Conservation (phyloP, 1,140 invertebrate genomes). For the Heliothis virescens region DNA sequence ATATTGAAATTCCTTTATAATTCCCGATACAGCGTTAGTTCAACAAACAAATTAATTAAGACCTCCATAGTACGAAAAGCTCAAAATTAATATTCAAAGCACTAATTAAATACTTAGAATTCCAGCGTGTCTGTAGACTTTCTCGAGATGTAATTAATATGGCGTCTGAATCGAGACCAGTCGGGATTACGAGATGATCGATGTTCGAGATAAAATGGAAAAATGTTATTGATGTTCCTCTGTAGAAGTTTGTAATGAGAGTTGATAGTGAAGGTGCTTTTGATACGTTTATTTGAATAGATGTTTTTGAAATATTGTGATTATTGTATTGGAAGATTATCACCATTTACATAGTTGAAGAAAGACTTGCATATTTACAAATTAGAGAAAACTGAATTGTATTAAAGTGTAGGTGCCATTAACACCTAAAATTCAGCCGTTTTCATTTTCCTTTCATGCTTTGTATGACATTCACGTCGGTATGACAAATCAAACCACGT, state of each 20-base stretch:
- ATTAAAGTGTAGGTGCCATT: too few relatives aligned
- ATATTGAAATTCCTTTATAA: neutral
- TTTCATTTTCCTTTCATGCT: too few relatives aligned
- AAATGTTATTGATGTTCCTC: slow-evolving; percentile 8
- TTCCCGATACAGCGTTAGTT: neutral
- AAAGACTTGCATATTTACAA: too few relatives aligned
- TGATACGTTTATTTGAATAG: neutral
- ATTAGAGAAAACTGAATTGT: neutral
- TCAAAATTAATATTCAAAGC: neutral
- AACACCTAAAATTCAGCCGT: too few relatives aligned
- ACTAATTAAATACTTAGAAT: slow-evolving; percentile 15
- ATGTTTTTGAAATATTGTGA: neutral
- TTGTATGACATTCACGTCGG: too few relatives aligned
- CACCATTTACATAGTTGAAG: too few relatives aligned
- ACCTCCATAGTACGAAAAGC: neutral
- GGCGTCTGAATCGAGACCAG: neutral
- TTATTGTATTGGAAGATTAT: neutral
- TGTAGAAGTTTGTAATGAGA: neutral
- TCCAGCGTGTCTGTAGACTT: neutral
- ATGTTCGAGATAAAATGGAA: slow-evolving; percentile 18
- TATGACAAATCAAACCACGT: too few relatives aligned
- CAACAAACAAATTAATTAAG: slow-evolving; percentile 1
- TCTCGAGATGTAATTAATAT: slow-evolving; percentile 31
- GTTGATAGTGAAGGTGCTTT: neutral
- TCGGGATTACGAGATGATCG: slow-evolving; percentile 28